Percentiles rank a stretch among this genome's conserved stretches.
Conservation (phyloP, 1,140 invertebrate genomes). For the Brachionus paranguensis region DNA sequence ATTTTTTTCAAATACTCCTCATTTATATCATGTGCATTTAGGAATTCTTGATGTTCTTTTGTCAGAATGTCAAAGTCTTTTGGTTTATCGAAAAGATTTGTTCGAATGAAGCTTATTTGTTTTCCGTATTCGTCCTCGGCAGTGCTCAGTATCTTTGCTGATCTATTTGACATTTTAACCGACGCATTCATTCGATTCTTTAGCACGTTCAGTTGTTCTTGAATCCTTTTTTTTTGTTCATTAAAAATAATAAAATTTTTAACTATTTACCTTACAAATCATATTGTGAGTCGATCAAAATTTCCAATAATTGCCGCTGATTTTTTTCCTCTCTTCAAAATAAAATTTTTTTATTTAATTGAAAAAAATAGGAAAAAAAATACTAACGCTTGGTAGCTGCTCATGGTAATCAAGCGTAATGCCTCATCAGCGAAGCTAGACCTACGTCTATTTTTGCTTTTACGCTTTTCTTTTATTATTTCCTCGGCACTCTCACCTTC, state of each 20-base stretch:
- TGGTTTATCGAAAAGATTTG: neutral
- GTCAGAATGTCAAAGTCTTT: conserved; percentile 1
- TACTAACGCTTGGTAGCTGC: neutral
- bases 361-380: neutral
- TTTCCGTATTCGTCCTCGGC: neutral
- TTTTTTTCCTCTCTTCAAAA: neutral
- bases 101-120: neutral
- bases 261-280: neutral
- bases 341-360: neutral
- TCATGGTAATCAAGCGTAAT: neutral
- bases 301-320: neutral
- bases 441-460: neutral
- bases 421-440: conserved; percentile 17
- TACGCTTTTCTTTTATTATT: conserved; percentile 2
- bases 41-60: neutral
- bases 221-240: neutral
- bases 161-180: neutral
- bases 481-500: neutral
- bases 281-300: conserved; percentile 3
- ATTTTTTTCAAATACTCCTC: conserved; percentile 8
- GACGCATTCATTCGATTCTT: neutral
- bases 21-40: conserved; percentile 1
- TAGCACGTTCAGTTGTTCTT: neutral
- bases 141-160: neutral
- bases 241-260: neutral